These are phyloP conservation scores for Pseudococcus jackbeardsleyi DNA, from an alignment of 2,888 invertebrate species.

Conservation along the genomic window DNA sequence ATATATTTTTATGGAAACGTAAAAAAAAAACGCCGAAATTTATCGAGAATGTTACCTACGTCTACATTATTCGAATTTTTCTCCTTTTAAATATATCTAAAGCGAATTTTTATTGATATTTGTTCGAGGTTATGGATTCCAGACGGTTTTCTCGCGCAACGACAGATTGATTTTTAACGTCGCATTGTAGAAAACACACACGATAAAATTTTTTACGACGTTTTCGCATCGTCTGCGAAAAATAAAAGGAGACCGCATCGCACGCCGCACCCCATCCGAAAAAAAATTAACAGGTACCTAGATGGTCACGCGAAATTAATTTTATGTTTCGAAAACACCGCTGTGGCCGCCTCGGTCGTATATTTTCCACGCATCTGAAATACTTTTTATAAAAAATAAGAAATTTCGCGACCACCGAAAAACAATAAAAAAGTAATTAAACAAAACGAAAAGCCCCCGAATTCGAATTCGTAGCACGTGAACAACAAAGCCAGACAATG, in stretches of 20 bases:
- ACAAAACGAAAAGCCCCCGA: slow-evolving; percentile 12
- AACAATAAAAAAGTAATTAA: slow-evolving; percentile 41
- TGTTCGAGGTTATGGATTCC: not conserved
- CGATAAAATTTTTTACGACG: slow-evolving; percentile 2
- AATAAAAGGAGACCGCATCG: not conserved
- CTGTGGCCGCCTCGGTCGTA: not conserved
- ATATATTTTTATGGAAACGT: not conserved
- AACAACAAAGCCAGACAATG: slow-evolving; percentile 18
- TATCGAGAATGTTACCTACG: not conserved
- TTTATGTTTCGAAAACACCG: not conserved
- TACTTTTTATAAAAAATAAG: slow-evolving; percentile 20
- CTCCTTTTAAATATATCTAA: not conserved
- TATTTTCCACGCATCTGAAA: slow-evolving; percentile 19
- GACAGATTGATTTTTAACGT: not conserved
- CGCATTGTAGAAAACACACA: not conserved
- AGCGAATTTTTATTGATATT: not conserved
- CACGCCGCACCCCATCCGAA: not conserved
- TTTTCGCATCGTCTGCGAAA: not conserved
- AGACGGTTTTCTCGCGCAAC: not conserved
- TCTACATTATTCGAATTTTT: not conserved
- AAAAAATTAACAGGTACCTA: slow-evolving; percentile 30
- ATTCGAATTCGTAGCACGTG: slow-evolving; percentile 18
- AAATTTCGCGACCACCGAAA: not conserved
- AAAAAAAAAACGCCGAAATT: not conserved
- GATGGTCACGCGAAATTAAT: slow-evolving; percentile 14